These are phyloP conservation scores for Copidosoma floridanum DNA, from an alignment of 1,140 invertebrate species.

Conservation along the genomic window DNA sequence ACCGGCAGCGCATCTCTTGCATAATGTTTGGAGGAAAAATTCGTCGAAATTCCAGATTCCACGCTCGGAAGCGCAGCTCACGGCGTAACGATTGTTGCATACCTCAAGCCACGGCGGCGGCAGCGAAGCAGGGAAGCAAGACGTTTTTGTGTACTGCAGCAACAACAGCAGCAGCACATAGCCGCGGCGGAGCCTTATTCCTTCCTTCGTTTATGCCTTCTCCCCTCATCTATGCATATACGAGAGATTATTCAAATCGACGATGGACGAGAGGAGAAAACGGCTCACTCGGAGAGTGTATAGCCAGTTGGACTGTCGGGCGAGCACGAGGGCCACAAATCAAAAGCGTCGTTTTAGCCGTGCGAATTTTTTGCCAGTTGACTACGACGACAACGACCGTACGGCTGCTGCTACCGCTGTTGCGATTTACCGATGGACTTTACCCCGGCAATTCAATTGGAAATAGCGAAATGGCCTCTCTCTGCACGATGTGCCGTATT, in stretches of 20 bases:
- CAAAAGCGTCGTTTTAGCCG: constrained; percentile 20
- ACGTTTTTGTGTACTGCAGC: no score
- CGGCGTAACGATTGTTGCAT: constrained; percentile 20
- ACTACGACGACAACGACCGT: no score
- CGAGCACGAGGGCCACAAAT: constrained; percentile 12
- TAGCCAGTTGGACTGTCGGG: not conserved
- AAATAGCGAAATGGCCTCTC: constrained; percentile 4
- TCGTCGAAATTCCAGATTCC: constrained; percentile 22
- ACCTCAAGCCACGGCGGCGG: not conserved
- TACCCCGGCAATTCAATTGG: constrained; percentile 20
- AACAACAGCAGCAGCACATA: no score
- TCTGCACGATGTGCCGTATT: no score
- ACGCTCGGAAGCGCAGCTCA: constrained; percentile 6
- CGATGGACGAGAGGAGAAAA: constrained; percentile 30
- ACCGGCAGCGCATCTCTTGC: constrained; percentile 1
- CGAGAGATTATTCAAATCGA: constrained; percentile 52
- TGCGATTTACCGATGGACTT: constrained; percentile 3
- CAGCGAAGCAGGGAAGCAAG: constrained; percentile 4
- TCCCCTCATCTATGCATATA: constrained; percentile 20
- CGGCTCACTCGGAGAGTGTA: constrained; percentile 6
- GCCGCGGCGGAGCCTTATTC: no score
- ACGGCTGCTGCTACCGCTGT: not conserved
- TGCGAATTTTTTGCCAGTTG: not conserved
- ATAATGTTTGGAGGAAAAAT: constrained; percentile 20
- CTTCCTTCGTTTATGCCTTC: no score